Percentiles rank a stretch among this genome's conserved stretches.
Evolutionary conservation across 1,140 invertebrate species (phyloP).

Genomic region (Anadara kagoshimensis): DNA sequence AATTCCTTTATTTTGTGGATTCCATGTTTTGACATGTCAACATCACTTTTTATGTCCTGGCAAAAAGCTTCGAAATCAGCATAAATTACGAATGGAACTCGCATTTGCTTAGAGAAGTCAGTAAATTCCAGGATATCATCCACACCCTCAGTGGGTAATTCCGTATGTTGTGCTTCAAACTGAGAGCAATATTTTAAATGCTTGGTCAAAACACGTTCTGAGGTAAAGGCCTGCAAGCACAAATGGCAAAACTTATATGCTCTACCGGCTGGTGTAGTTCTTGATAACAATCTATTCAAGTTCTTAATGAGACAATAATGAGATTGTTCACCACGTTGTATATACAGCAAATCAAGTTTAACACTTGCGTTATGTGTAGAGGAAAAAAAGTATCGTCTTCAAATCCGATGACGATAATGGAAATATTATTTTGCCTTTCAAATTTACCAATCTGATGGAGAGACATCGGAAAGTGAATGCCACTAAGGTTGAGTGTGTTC

Average conservation of each 20-base stretch:
- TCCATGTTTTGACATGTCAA: too few species aligned
- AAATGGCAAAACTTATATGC: conserved; percentile 22
- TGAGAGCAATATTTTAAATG: conserved; percentile 8
- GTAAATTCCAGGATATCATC: conserved; percentile 11
- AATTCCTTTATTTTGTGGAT: too few species aligned
- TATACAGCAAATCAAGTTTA: conserved; percentile 1
- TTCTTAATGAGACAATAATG: conserved; percentile 19
- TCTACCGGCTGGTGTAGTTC: background rate
- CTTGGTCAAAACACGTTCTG: background rate
- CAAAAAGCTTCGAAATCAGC: conserved; percentile 17
- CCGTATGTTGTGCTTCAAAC: conserved; percentile 7
- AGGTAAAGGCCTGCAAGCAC: conserved; percentile 27
- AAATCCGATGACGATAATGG: conserved; percentile 27
- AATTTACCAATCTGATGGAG: conserved; percentile 27
- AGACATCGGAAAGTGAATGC: background rate
- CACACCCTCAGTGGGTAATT: background rate
- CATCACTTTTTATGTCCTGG: too few species aligned
- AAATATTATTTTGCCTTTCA: conserved; percentile 29
- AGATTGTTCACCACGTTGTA: background rate
- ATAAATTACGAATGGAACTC: conserved; percentile 20
- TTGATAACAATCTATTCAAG: conserved; percentile 5
- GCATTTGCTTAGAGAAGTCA: conserved; percentile 19
- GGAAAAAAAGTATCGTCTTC: conserved; percentile 20
- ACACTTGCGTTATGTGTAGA: conserved; percentile 3
- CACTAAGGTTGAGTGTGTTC: too few species aligned